phyloP scores from a whole-genome alignment of 1,140 invertebrate species.

The Bombyx mori region ASM3026992v2 NC_085134.1:8420501-8421000 shows the following conservation, averaged over 20 bases:
- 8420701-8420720: constrained; percentile 14
- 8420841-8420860: constrained; percentile 24
- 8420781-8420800: constrained; percentile 10
- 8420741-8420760: constrained; percentile 9
- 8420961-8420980: constrained; percentile 45
- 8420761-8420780: constrained; percentile 11
- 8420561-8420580: constrained; percentile 1
- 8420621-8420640: constrained; percentile 11
- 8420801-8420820: constrained; percentile 9
- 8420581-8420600: background rate
- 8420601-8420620: constrained; percentile 19
- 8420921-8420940: constrained; percentile 53
- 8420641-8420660: constrained; percentile 19
- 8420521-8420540: no score
- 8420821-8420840: constrained; percentile 20
- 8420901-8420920: constrained; percentile 52
- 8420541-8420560: no score
- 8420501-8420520: no score
- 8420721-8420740: constrained; percentile 11
- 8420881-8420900: constrained; percentile 23
- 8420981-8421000: constrained; percentile 38
- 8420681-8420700: constrained; percentile 10
- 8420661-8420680: constrained; percentile 10
- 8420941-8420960: constrained; percentile 55
- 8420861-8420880: constrained; percentile 30